phyloP scores from a whole-genome alignment of 2,797 vertebrate genomes.

The Xerus rutilus region DNA sequence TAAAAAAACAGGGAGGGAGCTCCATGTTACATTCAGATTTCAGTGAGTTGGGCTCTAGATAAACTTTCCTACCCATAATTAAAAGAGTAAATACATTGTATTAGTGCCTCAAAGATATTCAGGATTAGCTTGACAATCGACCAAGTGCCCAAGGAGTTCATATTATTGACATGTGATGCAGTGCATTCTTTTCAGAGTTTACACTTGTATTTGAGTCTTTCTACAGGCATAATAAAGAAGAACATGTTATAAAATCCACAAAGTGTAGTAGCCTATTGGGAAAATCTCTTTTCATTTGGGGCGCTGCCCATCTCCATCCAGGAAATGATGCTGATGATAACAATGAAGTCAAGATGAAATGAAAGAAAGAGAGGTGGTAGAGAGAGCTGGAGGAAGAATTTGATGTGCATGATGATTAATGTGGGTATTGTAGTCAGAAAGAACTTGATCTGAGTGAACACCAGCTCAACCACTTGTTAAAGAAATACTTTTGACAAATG shows the following conservation, averaged over 20 bases:
- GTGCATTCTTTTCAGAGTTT: slow-evolving; percentile 74
- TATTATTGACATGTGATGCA: slow-evolving; percentile 73
- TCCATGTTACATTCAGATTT: slow-evolving; percentile 80
- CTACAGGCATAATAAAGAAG: slow-evolving; percentile 26
- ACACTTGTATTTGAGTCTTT: slow-evolving; percentile 80
- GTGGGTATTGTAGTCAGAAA: not conserved
- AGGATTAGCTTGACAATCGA: slow-evolving; percentile 85
- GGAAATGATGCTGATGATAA: not conserved
- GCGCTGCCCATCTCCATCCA: not conserved
- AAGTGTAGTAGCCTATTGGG: not conserved
- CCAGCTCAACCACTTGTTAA: not conserved
- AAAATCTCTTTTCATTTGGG: slow-evolving; percentile 14
- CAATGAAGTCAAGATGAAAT: not conserved
- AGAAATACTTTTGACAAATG: not conserved
- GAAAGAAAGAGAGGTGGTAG: not conserved
- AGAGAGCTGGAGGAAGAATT: not conserved
- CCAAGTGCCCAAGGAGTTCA: slow-evolving; percentile 82
- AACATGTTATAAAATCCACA: not conserved
- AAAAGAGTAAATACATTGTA: slow-evolving; percentile 87
- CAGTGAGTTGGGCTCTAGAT: slow-evolving; percentile 80
- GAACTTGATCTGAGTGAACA: not conserved
- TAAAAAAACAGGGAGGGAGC: slow-evolving; percentile 54
- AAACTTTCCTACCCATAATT: slow-evolving; percentile 82
- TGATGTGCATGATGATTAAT: not conserved
- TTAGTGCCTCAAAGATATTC: slow-evolving; percentile 81